Evolutionary conservation across 1,140 invertebrate genomes (phyloP), one percentile per base, ranked within the genome.

Genomic region (Bombyx mori): DNA sequence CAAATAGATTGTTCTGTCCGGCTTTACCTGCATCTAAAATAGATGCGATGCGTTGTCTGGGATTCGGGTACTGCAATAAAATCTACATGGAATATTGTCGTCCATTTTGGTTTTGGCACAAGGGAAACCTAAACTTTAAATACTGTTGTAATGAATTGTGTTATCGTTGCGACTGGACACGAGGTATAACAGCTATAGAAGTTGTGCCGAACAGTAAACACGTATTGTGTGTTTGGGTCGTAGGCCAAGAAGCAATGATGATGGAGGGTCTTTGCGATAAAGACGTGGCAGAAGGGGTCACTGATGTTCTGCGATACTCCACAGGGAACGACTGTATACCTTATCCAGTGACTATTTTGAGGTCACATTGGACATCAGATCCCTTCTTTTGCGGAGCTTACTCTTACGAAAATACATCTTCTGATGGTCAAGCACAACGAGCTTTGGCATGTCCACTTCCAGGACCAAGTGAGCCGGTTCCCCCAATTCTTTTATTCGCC

Each of bases 61-160:
- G 93, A 6, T 94, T 89, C 54, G 91, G 91, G 8, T 87, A 87
- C 59, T 91, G 94, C 22, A 92, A 94, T 71, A 96, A 95, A 86
- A 90, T 96, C 44, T 95, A 93, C 71, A 71, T 95, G 7, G 91
- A 94, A 64, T 96, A 94, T 77, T 90, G 91, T 48, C 88, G 90
- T 42, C 93, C 93, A 0, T 94, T 95, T 75, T 94, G 93, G 91
- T 90, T 91, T 8, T 92, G 90, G 89, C 84, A 87, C 35, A 89
- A 91, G 64, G 90, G 90, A 3, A 72, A 86, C 35, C 86, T 90
- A n/a, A 88, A 89, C 57, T 88, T 90, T 52, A 89, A 89, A 49
- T 92, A 90, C 89, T 89, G 84, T 12, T 66, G 86, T 42, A 89
- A 90, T 46, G 89, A 91, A 63, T 68, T 91, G 0, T 66, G 79